These are phyloP conservation scores for Alviniconcha strummeri DNA, from an alignment of 2,888 invertebrate genomes.

Conservation along the genomic window DNA sequence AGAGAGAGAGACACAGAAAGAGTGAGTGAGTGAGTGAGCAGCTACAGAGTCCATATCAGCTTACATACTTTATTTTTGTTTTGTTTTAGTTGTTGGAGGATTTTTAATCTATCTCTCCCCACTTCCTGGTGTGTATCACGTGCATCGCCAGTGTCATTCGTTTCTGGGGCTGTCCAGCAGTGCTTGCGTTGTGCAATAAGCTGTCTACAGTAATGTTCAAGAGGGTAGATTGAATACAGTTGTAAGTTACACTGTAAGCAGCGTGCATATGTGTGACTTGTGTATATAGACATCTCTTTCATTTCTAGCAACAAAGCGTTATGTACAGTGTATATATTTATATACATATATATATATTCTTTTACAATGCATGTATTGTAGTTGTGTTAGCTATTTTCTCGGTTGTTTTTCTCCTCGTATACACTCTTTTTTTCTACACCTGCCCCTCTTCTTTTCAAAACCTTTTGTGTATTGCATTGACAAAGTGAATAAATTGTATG, in stretches of 20 bases:
- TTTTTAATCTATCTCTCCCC: too few species aligned
- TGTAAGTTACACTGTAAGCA: too few species aligned
- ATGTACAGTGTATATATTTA: conserved; percentile 12
- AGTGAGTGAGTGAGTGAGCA: too few species aligned
- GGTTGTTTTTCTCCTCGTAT: conserved; percentile 1
- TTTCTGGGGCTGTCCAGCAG: neutral
- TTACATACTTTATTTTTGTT: too few species aligned
- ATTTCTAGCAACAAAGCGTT: too few species aligned
- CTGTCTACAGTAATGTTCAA: neutral
- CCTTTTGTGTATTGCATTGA: neutral
- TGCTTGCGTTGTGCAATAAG: conserved; percentile 24
- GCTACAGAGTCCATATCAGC: too few species aligned
- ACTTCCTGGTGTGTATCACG: too few species aligned
- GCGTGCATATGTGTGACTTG: too few species aligned
- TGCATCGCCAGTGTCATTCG: neutral
- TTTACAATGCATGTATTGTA: conserved; percentile 15
- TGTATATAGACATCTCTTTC: too few species aligned
- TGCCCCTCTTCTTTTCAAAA: neutral
- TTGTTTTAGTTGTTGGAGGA: too few species aligned
- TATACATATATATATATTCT: neutral
- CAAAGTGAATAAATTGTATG: neutral
- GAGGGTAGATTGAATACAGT: too few species aligned
- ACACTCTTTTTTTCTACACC: conserved; percentile 3
- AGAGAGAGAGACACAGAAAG: too few species aligned
- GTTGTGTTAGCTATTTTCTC: neutral